Percentiles rank a stretch among this genome's conserved stretches.
Conservation (phyloP, 2,797 vertebrate species). For the Xyrichtys novacula region DNA sequence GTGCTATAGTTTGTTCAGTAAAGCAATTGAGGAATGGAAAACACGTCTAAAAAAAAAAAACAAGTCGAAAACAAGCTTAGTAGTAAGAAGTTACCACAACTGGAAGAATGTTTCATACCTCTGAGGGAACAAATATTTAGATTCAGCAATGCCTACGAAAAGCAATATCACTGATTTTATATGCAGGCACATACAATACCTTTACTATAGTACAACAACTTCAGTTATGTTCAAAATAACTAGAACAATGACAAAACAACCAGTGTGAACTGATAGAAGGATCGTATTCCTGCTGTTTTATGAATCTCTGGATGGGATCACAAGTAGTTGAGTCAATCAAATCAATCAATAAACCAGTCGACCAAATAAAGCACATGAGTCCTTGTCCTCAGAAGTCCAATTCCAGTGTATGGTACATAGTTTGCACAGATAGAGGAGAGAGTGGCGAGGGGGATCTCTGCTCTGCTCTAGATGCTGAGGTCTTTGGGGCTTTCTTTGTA, state of each 20-base stretch:
- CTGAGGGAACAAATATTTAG: slow-evolving; percentile 80
- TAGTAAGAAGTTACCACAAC: slow-evolving; percentile 73
- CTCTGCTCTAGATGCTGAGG: slow-evolving; percentile 93
- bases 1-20: slow-evolving; percentile 84
- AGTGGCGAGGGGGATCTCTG: slow-evolving; percentile 66
- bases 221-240: slow-evolving; percentile 80
- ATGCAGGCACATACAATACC: slow-evolving; percentile 85
- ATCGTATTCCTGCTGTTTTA: slow-evolving; percentile 85
- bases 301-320: slow-evolving; percentile 82
- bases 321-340: slow-evolving; percentile 76
- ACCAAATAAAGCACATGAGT: slow-evolving; percentile 76
- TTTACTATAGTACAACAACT: slow-evolving; percentile 82
- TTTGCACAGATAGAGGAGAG: slow-evolving; percentile 73
- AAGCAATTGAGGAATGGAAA: slow-evolving; percentile 74
- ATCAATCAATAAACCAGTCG: slow-evolving; percentile 68
- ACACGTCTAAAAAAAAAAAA: slow-evolving; percentile 71
- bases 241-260: slow-evolving; percentile 80
- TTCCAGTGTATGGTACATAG: slow-evolving; percentile 82
- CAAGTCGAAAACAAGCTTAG: slow-evolving; percentile 73
- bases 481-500: slow-evolving; percentile 98
- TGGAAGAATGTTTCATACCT: slow-evolving; percentile 80
- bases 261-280: slow-evolving; percentile 78
- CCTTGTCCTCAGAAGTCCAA: slow-evolving; percentile 76
- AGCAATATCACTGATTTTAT: slow-evolving; percentile 82
- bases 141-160: slow-evolving; percentile 81